Conservation (phyloP, 2,113 vertebrate species). For the Varanus komodoensis region DNA sequence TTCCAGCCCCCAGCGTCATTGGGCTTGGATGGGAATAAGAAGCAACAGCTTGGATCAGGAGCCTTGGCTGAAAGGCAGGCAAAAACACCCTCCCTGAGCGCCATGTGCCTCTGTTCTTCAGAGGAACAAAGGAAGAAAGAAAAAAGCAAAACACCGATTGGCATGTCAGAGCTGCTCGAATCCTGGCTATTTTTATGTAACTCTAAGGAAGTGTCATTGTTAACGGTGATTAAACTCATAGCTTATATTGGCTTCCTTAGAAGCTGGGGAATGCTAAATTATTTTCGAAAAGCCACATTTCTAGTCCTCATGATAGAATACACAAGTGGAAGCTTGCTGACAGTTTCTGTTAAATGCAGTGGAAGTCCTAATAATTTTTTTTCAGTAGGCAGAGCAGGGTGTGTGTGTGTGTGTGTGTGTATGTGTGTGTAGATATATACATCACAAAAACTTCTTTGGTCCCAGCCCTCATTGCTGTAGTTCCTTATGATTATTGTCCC, state of each 20-base stretch:
- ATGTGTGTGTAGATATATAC: background rate
- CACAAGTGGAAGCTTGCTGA: background rate
- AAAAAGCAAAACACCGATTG: background rate
- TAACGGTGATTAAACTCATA: background rate
- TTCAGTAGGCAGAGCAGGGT: background rate
- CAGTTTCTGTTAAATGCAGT: background rate
- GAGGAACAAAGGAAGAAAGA: too few relatives aligned
- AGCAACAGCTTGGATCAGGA: too few relatives aligned
- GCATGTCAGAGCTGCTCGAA: background rate
- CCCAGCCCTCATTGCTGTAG: background rate
- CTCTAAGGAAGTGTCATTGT: too few relatives aligned
- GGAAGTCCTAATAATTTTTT: background rate
- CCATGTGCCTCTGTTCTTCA: too few relatives aligned
- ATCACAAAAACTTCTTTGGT: background rate
- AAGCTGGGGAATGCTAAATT: background rate
- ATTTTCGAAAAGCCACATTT: background rate
- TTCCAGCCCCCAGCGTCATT: too few relatives aligned
- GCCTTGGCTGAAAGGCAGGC: too few relatives aligned
- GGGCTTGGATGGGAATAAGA: too few relatives aligned
- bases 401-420: background rate
- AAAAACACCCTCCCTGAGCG: too few relatives aligned
- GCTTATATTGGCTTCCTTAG: background rate
- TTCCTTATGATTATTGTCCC: background rate
- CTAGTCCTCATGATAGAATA: background rate
- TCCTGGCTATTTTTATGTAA: too few relatives aligned